A percentile compares a stretch with the other conserved stretches of the same genome.
Conservation (phyloP, 1,140 invertebrate species). For the Paralvinella palmiformis region DNA sequence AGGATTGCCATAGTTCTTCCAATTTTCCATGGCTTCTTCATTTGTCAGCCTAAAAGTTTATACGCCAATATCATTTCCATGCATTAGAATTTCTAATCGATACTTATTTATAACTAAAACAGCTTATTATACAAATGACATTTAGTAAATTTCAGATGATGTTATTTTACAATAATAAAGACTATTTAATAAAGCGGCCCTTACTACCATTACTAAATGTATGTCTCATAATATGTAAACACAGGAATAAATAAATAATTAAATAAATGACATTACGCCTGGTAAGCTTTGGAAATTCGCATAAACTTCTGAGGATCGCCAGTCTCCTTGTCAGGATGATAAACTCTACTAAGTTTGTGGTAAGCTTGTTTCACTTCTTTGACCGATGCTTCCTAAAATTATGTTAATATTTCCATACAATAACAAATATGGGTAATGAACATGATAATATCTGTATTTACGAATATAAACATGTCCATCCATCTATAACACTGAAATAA, state of each 20-base stretch:
- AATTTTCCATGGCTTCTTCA: slow-evolving; percentile 93
- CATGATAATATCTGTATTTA: neutral
- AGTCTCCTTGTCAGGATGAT: slow-evolving; percentile 96
- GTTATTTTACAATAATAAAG: neutral
- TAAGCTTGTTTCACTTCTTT: slow-evolving; percentile 93
- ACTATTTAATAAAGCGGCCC: neutral
- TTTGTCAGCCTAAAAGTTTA: slow-evolving; percentile 75
- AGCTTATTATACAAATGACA: neutral
- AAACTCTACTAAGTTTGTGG: slow-evolving; percentile 81
- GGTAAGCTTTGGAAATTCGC: slow-evolving; percentile 92
- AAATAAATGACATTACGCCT: slow-evolving; percentile 46
- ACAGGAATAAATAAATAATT: neutral
- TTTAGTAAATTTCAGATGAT: neutral
- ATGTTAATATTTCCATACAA: neutral
- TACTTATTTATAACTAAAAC: neutral
- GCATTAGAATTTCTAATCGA: slow-evolving; percentile 1
- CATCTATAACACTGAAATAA: slow-evolving; percentile 4
- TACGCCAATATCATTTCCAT: no score
- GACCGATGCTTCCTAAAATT: slow-evolving; percentile 67
- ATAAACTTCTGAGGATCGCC: slow-evolving; percentile 97
- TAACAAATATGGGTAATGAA: neutral
- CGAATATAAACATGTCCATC: neutral
- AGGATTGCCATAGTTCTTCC: slow-evolving; percentile 98
- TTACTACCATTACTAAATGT: neutral
- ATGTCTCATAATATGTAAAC: neutral